phyloP scores from a whole-genome alignment of 2,113 vertebrate genomes.

The Callopanchax toddi region DNA sequence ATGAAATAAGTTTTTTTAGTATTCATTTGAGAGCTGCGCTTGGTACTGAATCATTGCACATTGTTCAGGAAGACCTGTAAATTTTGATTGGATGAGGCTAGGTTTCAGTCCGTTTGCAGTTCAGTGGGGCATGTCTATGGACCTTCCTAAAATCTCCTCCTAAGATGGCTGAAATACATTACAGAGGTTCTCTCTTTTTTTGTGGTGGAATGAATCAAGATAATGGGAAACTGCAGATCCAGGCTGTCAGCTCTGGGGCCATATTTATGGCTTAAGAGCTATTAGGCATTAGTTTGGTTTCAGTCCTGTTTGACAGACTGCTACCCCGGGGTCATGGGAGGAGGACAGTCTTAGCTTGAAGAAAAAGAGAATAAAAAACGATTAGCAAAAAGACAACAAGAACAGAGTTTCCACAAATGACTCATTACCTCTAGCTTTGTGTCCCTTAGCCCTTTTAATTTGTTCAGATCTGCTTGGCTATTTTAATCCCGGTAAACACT shows the following conservation, averaged over 20 bases:
- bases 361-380: conserved; percentile 17
- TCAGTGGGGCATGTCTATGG: conserved; percentile 33
- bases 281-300: conserved; percentile 73
- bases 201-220: conserved; percentile 71
- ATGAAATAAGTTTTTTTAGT: conserved; percentile 32
- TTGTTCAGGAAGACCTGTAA: conserved; percentile 47
- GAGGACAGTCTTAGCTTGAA: conserved; percentile 48
- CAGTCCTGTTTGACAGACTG: conserved; percentile 65
- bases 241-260: conserved; percentile 59
- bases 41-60: conserved; percentile 41
- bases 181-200: conserved; percentile 49
- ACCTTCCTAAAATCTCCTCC: conserved; percentile 44
- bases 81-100: conserved; percentile 60
- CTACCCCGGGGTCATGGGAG: conserved; percentile 55
- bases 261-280: conserved; percentile 70
- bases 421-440: conserved; percentile 45
- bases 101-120: conserved; percentile 34
- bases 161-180: conserved; percentile 45
- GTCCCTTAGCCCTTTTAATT: conserved; percentile 49
- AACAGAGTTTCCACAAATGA: conserved; percentile 50
- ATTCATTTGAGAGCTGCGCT: conserved; percentile 24
- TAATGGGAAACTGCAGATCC: conserved; percentile 58
- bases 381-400: conserved; percentile 32
- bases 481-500: conserved; percentile 64
- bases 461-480: conserved; percentile 60